Percentiles rank a stretch among this genome's conserved stretches.
Conservation (phyloP, 2,888 invertebrate genomes). For the Tetanocera ferruginea region DNA sequence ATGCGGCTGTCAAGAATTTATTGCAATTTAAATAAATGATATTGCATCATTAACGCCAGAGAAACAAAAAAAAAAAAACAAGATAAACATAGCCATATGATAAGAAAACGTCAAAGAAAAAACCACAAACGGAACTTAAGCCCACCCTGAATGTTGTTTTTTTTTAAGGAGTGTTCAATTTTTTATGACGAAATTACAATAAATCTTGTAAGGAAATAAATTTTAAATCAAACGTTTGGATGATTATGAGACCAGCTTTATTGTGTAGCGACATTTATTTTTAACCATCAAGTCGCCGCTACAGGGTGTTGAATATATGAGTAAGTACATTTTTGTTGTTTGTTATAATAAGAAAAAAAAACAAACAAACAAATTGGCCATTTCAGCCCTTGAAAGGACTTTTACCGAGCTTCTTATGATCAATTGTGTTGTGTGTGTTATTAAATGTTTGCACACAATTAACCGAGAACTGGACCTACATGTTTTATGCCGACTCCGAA, state of each 20-base stretch:
- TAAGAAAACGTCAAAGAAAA: neutral
- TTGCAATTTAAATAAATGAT: conserved; percentile 11
- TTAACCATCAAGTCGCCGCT: no score
- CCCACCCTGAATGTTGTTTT: conserved; percentile 6
- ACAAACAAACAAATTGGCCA: no score
- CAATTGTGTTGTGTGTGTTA: no score
- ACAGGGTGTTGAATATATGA: no score
- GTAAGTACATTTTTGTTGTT: neutral
- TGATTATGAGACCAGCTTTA: neutral
- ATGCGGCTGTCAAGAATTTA: conserved; percentile 2
- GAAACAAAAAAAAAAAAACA: neutral
- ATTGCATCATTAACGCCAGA: conserved; percentile 14
- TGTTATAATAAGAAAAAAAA: neutral
- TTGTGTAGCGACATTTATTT: no score
- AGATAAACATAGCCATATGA: neutral
- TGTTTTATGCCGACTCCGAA: no score
- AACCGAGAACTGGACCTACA: no score
- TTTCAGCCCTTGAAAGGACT: neutral
- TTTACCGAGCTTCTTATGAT: no score
- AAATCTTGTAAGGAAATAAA: conserved; percentile 4
- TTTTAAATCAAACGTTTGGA: neutral
- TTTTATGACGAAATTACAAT: neutral
- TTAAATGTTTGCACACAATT: no score
- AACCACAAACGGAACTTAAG: neutral
- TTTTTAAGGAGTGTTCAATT: conserved; percentile 24